Conservation (phyloP, 2,113 vertebrate species). For the Bostrychus sinensis region DNA sequence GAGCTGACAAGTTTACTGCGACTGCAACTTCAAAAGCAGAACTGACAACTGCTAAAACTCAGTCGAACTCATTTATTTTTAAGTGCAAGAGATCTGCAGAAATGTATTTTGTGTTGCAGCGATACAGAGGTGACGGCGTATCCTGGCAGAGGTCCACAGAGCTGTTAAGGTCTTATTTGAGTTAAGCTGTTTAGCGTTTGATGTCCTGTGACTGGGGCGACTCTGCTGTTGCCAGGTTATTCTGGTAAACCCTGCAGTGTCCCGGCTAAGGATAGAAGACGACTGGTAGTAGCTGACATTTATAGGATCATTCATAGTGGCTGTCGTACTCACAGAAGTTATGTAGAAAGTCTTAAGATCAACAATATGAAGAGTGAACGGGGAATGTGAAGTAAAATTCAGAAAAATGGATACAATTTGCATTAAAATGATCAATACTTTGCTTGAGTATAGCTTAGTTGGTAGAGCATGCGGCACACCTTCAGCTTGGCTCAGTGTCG, state of each 20-base stretch:
- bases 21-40: conserved; percentile 16
- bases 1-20: conserved; percentile 55
- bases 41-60: conserved; percentile 31
- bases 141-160: conserved; percentile 32
- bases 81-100: conserved; percentile 14
- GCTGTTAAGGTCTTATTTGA: conserved; percentile 33
- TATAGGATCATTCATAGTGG: neutral
- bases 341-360: neutral
- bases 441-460: too few relatives aligned
- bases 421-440: too few relatives aligned
- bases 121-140: neutral
- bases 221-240: conserved; percentile 11
- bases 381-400: too few relatives aligned
- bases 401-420: too few relatives aligned
- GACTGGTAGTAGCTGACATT: neutral
- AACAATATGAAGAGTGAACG: too few relatives aligned
- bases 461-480: too few relatives aligned
- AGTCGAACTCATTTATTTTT: conserved; percentile 29
- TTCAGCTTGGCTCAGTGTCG: too few relatives aligned
- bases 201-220: conserved; percentile 24
- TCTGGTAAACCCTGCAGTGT: conserved; percentile 4
- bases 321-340: neutral
- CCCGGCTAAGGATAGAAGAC: neutral
- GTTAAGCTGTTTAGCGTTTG: conserved; percentile 48
- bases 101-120: conserved; percentile 16